A percentile compares a stretch with the other conserved stretches of the same genome.
These are phyloP conservation scores for Acomys russatus DNA, from an alignment of 2,797 vertebrate genomes.

Conservation along the genomic window DNA sequence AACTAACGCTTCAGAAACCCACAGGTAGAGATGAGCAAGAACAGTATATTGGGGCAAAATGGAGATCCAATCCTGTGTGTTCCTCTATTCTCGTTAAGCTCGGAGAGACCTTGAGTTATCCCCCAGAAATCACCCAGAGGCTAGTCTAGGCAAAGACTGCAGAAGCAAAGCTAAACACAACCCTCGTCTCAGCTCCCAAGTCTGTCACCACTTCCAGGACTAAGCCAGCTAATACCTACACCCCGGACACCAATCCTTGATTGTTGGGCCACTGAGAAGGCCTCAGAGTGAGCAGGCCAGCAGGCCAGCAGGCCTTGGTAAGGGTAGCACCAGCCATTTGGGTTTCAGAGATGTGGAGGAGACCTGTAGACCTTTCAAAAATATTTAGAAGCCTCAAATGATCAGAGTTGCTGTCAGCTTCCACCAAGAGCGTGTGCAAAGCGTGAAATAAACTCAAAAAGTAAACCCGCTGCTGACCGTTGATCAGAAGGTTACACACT, in stretches of 20 bases:
- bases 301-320: neutral
- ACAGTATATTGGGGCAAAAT: neutral
- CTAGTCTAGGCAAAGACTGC: neutral
- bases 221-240: neutral
- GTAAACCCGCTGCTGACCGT: neutral
- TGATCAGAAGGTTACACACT: neutral
- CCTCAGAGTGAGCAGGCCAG: neutral
- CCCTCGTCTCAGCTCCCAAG: neutral
- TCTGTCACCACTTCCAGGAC: neutral
- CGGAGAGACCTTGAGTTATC: neutral
- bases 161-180: neutral
- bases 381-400: neutral
- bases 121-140: neutral
- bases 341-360: conserved; percentile 9
- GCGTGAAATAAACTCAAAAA: neutral
- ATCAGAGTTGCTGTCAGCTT: neutral
- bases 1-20: neutral
- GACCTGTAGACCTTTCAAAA: neutral
- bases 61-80: neutral
- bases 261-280: neutral
- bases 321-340: neutral
- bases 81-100: neutral
- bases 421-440: neutral
- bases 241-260: neutral
- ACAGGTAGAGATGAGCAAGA: neutral